Conservation (phyloP, 2,113 vertebrate genomes). For the Galeopterus variegatus region DNA sequence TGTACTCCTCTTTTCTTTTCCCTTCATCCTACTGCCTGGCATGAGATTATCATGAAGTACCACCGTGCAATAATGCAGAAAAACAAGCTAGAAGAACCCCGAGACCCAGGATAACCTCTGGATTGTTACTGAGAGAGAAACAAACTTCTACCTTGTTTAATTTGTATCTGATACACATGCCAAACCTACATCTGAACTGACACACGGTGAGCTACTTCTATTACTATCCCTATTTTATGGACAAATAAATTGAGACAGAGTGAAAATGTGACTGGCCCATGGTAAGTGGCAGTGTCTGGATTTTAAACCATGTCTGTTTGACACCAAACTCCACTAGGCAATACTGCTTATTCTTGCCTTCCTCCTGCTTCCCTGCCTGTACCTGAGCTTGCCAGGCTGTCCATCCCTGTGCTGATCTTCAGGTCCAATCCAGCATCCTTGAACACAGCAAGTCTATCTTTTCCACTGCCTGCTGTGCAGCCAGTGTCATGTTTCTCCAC, state of each 20-base stretch:
- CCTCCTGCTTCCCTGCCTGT: neutral
- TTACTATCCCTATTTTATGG: neutral
- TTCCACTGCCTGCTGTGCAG: conserved; percentile 91
- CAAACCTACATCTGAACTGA: neutral
- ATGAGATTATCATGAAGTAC: neutral
- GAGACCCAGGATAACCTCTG: conserved; percentile 15
- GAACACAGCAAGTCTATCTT: conserved; percentile 87
- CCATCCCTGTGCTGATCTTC: conserved; percentile 72
- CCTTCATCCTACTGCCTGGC: neutral
- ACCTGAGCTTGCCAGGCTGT: conserved; percentile 88
- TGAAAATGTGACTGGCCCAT: neutral
- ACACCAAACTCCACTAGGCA: neutral
- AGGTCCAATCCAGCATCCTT: conserved; percentile 90
- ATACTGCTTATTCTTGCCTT: too few relatives aligned
- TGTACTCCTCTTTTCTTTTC: neutral
- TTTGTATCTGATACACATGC: neutral
- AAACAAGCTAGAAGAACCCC: neutral
- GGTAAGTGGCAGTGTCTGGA: neutral
- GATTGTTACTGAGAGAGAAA: neutral
- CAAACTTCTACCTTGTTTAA: neutral
- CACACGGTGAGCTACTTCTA: neutral
- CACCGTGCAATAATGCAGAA: neutral
- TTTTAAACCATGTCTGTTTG: neutral
- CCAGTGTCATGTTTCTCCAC: conserved; percentile 90
- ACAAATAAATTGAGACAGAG: neutral